Evolutionary conservation across 1,140 invertebrate species (phyloP).

Genomic region (Hylaeus volcanicus): DNA sequence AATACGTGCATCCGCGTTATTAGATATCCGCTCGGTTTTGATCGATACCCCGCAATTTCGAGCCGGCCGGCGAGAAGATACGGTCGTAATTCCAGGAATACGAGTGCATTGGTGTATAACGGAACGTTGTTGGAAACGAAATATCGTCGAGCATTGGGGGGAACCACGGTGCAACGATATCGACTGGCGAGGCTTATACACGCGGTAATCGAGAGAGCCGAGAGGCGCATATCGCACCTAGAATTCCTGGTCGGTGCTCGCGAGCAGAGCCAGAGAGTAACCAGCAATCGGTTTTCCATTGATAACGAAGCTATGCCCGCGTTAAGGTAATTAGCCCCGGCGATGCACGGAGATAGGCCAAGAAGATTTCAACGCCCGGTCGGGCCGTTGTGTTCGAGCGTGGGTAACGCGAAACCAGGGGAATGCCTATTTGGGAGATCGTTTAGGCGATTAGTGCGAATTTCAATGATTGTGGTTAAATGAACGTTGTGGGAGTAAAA

Average conservation of each 20-base stretch:
- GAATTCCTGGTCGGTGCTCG: neutral
- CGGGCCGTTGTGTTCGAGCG: neutral
- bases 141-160: conserved; percentile 24
- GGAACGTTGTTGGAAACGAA: conserved; percentile 42
- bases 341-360: neutral
- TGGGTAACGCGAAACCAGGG: too few relatives aligned
- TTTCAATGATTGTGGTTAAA: too few relatives aligned
- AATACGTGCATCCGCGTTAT: conserved; percentile 29
- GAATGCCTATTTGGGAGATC: too few relatives aligned
- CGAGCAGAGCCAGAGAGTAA: neutral
- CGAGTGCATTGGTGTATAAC: conserved; percentile 38
- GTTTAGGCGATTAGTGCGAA: too few relatives aligned
- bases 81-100: conserved; percentile 47
- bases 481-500: too few relatives aligned
- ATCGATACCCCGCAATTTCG: conserved; percentile 50
- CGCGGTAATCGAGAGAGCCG: conserved; percentile 8
- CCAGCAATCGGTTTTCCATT: neutral
- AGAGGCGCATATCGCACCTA: conserved; percentile 17
- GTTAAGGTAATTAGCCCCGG: conserved; percentile 5
- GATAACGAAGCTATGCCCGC: conserved; percentile 2
- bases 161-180: conserved; percentile 18
- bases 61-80: conserved; percentile 19
- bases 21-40: conserved; percentile 45
- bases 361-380: neutral
- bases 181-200: neutral